Evolutionary conservation across 2,888 invertebrate genomes (phyloP), one percentile per base, ranked within the genome.

Genomic region (Mactromeris polynyma): DNA sequence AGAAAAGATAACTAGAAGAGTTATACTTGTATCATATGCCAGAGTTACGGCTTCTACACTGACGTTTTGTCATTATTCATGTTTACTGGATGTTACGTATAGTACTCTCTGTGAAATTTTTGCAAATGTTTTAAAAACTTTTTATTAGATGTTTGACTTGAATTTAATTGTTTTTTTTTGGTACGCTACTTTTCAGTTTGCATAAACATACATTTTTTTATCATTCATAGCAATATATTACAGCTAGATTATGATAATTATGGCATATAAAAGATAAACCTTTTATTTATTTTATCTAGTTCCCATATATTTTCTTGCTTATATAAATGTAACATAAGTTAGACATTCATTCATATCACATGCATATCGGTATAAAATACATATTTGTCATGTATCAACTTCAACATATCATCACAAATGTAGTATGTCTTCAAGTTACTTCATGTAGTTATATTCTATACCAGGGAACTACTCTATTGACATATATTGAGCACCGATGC

Each of bases 191-290:
- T n/a, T 64, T 64, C 58, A 64, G 58, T 26, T 26, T 64, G 2
- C 26, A 64, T 64, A 26, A 4, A 64, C 0, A 64, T 64, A 26
- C 46, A 64, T 9, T 64, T n/a, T 42, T 51, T 64, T 64, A 64
- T n/a, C 58, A 64, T 26, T 64, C 26, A 64, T 64, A 64, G 58
- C 58, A 64, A 64, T 64, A 64, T 64, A 64, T 77, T 33, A 19
- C 4, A 77, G 77, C 38, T 77, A 38, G 40, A 36, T 2, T 36
- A 19, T 33, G 14, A 31, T 38, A 11, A 69, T 38, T 11, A 21
- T 77, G 77, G 77, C 77, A 77, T 33, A 6, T n/a, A 40, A 33
- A 21, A 31, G 36, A 33, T 77, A 38, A 4, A 21, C 38, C 21
- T 77, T 77, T 36, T 77, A 36, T 21, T 36, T 77, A 38, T 36